phyloP scores from a whole-genome alignment of 2,113 vertebrate genomes.

The Pteronura brasiliensis region DNA sequence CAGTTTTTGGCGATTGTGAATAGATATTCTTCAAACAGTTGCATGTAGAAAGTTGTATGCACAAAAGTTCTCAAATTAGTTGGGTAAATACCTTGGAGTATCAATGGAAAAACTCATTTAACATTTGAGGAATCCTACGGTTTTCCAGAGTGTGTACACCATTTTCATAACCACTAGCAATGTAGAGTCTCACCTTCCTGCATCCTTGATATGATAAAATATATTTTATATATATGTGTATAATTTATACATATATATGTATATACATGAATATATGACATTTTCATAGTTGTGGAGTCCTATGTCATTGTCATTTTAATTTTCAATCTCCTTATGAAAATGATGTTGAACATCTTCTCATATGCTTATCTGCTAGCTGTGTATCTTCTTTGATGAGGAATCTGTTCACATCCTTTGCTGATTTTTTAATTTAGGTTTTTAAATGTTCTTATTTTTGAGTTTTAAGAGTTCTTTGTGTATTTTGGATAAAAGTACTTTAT shows the following conservation, averaged over 20 bases:
- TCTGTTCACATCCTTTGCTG: not conserved
- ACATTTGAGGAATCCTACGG: not conserved
- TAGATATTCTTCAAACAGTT: not conserved
- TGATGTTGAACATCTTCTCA: not conserved
- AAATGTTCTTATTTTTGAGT: not conserved
- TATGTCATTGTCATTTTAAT: not conserved
- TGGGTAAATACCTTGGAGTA: not conserved
- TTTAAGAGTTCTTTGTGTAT: not conserved
- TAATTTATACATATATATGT: not conserved
- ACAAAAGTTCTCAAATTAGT: not conserved
- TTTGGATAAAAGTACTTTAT: not conserved
- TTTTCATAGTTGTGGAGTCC: not conserved
- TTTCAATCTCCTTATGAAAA: not conserved
- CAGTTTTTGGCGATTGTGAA: not conserved
- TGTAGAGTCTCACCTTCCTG: not conserved
- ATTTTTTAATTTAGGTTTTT: not conserved
- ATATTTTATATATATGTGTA: not conserved
- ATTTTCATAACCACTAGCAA: not conserved
- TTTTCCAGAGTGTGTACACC: not conserved
- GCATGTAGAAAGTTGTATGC: not conserved
- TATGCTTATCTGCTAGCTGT: not conserved
- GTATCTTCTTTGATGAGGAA: not conserved
- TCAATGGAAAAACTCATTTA: not conserved
- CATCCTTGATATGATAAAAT: not conserved
- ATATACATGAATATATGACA: no score